Base-by-base conservation (phyloP, 2,113 vertebrate species). In the Lota lota region DNA sequence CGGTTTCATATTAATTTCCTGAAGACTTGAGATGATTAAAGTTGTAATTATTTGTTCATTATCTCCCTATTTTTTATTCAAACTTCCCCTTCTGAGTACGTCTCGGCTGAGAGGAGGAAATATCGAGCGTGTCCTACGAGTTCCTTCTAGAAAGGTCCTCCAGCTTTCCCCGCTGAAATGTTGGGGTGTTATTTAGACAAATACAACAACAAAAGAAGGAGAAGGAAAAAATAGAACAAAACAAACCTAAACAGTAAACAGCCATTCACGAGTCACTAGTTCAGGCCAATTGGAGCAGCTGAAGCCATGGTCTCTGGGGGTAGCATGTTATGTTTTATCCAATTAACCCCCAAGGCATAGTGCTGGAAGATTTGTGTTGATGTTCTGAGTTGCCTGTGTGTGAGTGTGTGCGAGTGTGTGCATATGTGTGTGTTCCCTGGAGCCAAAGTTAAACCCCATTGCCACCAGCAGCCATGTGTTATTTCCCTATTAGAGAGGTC, bases 401-500 rank as follows among this genome's bases (percentile, higher is more conserved):
- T 54, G 67, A 18, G 57, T 62, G 60, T 24, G 40, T 64, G 20
- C 18, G 28, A 8, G 67, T 50, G 59, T 54, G 36, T 22, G 21
- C 56, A 14, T 57, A 15, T 24, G 20, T 50, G 18, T 22, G 18
- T 17, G 28, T 63, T 82, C 81, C 85, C 74, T 64, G 1, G 69
- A 85, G 86, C 70, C 72, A 80, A 64, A 75, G 75, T 82, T 85
- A 89, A 87, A 87, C 82, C 80, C 60, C 77, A 75, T 78, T 83
- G 86, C 81, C 87, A 86, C 86, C 81, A 82, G 76, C 80, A 86
- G 86, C 81, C 87, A 87, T 80, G 85, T 83, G 81, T 85, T 83
- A 88, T 89, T 88, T 86, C 83, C 84, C 80, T 67, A 81, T 87
- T 89, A 87, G 78, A 84, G 76, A 83, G 76, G 84, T 87, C 79